Conservation (phyloP, 2,797 vertebrate species). For the Enteromius viviparus region DNA sequence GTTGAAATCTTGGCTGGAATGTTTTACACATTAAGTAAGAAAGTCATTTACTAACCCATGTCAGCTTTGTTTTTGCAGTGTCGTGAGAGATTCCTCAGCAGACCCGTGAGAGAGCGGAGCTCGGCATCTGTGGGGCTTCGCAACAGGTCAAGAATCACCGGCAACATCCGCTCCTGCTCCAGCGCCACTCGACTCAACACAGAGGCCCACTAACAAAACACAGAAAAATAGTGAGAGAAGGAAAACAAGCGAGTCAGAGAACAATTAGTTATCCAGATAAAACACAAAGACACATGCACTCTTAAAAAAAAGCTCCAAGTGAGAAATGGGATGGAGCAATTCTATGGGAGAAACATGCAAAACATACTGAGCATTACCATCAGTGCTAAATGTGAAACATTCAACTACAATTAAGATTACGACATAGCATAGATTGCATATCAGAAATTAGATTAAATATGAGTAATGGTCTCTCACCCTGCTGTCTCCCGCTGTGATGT, state of each 20-base stretch:
- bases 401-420: too few species aligned
- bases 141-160: constrained; percentile 86
- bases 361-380: background rate
- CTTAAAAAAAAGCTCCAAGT: background rate
- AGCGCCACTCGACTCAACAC: constrained; percentile 87
- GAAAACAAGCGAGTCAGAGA: background rate
- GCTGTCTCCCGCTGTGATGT: constrained; percentile 90
- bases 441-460: background rate
- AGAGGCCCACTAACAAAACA: constrained; percentile 83
- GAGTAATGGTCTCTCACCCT: constrained; percentile 76
- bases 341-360: background rate
- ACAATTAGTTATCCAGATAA: constrained; percentile 5
- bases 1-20: constrained; percentile 14
- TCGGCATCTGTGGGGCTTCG: constrained; percentile 83
- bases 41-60: constrained; percentile 82
- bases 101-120: constrained; percentile 87
- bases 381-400: background rate
- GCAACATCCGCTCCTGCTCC: constrained; percentile 92
- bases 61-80: constrained; percentile 88
- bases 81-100: constrained; percentile 90
- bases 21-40: constrained; percentile 27
- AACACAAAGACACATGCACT: background rate
- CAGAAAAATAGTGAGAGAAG: constrained; percentile 1
- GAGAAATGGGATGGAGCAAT: constrained; percentile 4
- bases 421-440: background rate